phyloP scores from a whole-genome alignment of 2,113 vertebrate species.

The Phalacrocorax brasilianus region DNA sequence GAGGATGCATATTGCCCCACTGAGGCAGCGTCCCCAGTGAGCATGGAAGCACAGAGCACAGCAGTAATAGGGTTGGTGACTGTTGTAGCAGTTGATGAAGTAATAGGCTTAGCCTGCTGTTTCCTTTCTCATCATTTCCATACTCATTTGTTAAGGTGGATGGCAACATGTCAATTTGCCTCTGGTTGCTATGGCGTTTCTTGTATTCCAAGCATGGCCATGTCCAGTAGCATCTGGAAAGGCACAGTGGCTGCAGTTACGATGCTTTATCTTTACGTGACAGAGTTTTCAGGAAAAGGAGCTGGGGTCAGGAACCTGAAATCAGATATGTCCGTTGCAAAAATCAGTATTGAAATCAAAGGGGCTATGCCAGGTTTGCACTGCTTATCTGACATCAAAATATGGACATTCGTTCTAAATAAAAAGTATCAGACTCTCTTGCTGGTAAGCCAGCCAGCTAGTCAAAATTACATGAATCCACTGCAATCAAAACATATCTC shows the following conservation, averaged over 20 bases:
- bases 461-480: neutral
- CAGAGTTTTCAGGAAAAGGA: neutral
- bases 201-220: neutral
- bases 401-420: neutral
- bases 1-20: neutral
- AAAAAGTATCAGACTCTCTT: neutral
- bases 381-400: neutral
- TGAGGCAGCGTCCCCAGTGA: neutral
- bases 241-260: neutral
- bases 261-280: neutral
- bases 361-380: neutral
- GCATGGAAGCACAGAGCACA: neutral
- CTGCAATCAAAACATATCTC: neutral
- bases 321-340: neutral
- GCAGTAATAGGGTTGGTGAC: neutral
- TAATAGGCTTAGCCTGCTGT: neutral
- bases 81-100: neutral
- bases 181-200: neutral
- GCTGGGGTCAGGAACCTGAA: neutral
- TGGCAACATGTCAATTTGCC: neutral
- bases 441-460: neutral
- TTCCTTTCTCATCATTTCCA: slow-evolving; percentile 7
- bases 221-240: neutral
- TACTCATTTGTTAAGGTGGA: neutral
- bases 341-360: neutral